Evolutionary conservation across 2,888 invertebrate genomes (phyloP), one percentile per base, ranked within the genome.

Genomic region (Dorcus hopei): DNA sequence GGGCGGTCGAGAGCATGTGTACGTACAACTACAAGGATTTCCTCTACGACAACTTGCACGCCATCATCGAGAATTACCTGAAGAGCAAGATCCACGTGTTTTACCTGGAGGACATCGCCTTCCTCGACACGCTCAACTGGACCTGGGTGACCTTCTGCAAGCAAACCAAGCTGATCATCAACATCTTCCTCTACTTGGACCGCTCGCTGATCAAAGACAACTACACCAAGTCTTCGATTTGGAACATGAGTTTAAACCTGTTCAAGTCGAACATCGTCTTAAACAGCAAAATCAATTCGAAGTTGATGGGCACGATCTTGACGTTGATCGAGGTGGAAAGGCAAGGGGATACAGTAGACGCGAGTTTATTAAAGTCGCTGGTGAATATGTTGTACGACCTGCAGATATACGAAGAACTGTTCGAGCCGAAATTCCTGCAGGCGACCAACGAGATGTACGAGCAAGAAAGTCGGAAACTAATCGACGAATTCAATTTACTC

Each of bases 91-190:
- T 96, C 47, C 87, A 92, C 68, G 89, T 91, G 74, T 92, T 95
- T 75, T 82, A 92, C 52, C 87, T 87, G 1, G 91, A 92, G 70
- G 89, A 89, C 58, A 89, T 92, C 85, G 93, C 95, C 74, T 87
- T 96, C 77, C 83, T 98, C 58, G 90, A 91, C 73, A 85, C 89
- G 65, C 89, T 97, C 82, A 93, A 96, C 68, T 87, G 88, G 63
- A 91, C 94, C 78, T 98, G 97, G 97, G 86, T 90, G 65, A 88
- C 91, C 0, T 97, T 95, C 77, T 96, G 96, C 78, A 86, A 91
- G 53, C 97, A 97, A 79, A 94, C 95, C 91, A 93, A 93, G 65
- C 94, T 96, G 90, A 95, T 98, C 64, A 86, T 97, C 64, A 97
- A 97, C 79, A 96, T 99, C 78, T 99, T 97, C 81, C 83, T 98